phyloP scores from a whole-genome alignment of 2,888 invertebrate genomes.

The Spisula subtruncata region DNA sequence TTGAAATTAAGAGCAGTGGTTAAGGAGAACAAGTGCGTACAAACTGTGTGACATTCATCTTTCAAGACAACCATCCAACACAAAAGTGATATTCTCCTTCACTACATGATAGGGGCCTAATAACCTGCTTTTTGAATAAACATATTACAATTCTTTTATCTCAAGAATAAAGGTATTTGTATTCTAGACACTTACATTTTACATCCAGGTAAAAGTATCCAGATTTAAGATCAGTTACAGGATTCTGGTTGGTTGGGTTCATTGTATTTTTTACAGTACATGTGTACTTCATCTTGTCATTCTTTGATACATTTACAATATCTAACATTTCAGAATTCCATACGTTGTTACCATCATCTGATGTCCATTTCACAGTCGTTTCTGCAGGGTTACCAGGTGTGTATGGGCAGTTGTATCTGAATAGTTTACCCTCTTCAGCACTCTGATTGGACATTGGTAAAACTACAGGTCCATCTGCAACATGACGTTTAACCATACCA shows the following conservation, averaged over 20 bases:
- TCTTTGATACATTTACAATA: neutral
- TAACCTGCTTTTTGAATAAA: too few species aligned
- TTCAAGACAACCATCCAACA: too few species aligned
- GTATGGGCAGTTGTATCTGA: neutral
- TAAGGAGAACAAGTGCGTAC: too few species aligned
- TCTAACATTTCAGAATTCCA: neutral
- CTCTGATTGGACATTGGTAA: conserved; percentile 2
- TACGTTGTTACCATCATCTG: neutral
- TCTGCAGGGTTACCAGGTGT: neutral
- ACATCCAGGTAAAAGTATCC: neutral
- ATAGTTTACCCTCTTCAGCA: neutral
- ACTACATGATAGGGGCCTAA: too few species aligned
- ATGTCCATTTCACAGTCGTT: neutral
- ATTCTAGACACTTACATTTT: neutral
- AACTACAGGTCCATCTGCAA: neutral
- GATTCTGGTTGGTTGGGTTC: neutral
- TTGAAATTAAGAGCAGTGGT: too few species aligned
- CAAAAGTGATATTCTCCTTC: too few species aligned
- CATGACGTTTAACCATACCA: too few species aligned
- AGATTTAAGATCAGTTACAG: neutral
- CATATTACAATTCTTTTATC: too few species aligned
- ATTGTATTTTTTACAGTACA: neutral
- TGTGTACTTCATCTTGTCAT: neutral
- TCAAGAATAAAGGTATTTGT: too few species aligned
- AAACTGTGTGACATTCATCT: too few species aligned